These are phyloP conservation scores for Mustelus asterias DNA, from an alignment of 2,113 vertebrate species.

Conservation along the genomic window DNA sequence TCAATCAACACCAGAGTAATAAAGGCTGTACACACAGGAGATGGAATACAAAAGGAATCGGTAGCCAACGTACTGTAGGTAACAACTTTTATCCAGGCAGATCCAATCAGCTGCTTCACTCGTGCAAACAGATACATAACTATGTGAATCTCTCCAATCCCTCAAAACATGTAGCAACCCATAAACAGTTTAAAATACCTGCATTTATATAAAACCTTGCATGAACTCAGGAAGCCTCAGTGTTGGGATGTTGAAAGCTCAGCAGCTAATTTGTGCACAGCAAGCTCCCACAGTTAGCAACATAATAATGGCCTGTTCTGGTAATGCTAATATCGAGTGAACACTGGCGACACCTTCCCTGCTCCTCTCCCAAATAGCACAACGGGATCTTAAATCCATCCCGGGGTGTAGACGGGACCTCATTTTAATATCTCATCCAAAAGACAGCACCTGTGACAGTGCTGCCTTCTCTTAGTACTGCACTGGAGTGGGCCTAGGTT, in stretches of 20 bases:
- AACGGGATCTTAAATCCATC: not conserved
- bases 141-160: too few relatives aligned
- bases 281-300: not conserved
- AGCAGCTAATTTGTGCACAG: not conserved
- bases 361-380: not conserved
- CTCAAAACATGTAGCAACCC: too few relatives aligned
- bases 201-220: not conserved
- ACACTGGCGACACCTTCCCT: too few relatives aligned
- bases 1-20: not conserved
- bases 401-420: too few relatives aligned
- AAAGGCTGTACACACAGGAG: not conserved
- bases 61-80: not conserved
- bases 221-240: not conserved
- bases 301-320: not conserved
- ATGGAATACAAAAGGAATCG: not conserved
- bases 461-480: not conserved
- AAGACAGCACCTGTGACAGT: not conserved
- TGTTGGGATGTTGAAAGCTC: not conserved
- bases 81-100: not conserved
- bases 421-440: not conserved
- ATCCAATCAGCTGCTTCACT: too few relatives aligned
- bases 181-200: not conserved
- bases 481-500: not conserved
- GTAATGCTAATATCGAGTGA: not conserved
- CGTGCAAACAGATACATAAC: too few relatives aligned